Evolutionary conservation across 92 coral and sea anemone genomes (phyloP).

Genomic region (Paragorgia papillata): DNA sequence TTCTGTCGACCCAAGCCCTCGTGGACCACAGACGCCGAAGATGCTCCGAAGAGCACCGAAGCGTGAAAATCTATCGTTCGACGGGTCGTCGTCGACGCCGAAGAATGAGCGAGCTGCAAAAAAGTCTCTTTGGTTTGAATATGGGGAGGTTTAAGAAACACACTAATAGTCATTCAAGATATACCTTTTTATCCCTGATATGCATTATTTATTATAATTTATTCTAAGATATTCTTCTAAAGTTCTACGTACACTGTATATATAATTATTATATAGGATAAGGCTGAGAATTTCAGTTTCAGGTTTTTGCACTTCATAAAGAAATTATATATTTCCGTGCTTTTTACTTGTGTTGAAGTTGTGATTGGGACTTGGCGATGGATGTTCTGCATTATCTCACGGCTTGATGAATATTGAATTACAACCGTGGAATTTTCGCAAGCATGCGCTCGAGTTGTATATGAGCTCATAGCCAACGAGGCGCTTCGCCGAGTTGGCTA

Average conservation of each 20-base stretch:
- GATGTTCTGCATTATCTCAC: too few relatives aligned
- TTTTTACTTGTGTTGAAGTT: too few relatives aligned
- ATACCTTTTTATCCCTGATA: neutral
- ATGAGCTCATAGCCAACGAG: too few relatives aligned
- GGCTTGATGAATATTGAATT: too few relatives aligned
- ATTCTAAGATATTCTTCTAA: neutral
- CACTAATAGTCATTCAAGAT: neutral
- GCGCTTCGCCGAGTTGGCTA: too few relatives aligned
- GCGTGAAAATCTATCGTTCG: constrained; percentile 21
- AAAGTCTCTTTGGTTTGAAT: constrained; percentile 36
- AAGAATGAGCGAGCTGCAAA: neutral
- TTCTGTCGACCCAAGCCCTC: neutral
- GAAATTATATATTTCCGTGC: too few relatives aligned
- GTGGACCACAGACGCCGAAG: constrained; percentile 32
- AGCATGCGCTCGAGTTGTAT: too few relatives aligned
- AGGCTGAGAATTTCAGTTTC: neutral
- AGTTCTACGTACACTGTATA: neutral
- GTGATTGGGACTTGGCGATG: too few relatives aligned
- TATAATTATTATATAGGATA: neutral
- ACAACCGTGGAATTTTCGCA: too few relatives aligned
- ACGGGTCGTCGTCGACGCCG: neutral
- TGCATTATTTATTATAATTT: neutral
- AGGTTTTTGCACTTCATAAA: too few relatives aligned
- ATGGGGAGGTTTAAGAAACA: constrained; percentile 31
- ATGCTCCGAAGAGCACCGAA: constrained; percentile 18